Conservation (phyloP, 2,797 vertebrate genomes). For the Helostoma temminkii region DNA sequence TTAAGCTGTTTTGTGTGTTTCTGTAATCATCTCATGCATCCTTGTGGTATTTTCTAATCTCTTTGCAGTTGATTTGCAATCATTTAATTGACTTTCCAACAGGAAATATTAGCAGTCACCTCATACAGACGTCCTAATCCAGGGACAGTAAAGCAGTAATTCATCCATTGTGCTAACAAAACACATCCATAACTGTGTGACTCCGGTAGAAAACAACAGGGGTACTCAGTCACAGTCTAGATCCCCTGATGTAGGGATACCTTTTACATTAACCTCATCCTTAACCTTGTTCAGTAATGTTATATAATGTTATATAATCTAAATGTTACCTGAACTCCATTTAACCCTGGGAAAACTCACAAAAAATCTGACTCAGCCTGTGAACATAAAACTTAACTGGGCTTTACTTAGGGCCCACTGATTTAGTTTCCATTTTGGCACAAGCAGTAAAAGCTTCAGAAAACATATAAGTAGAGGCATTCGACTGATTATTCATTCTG, state of each 20-base stretch:
- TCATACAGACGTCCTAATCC: no score
- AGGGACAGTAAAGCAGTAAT: no score
- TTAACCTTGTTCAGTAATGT: background rate
- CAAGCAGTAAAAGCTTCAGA: slow-evolving; percentile 11
- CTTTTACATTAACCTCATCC: background rate
- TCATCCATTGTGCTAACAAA: no score
- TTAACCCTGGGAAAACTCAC: background rate
- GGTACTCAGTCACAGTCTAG: no score
- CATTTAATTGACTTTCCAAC: no score
- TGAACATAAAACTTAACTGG: slow-evolving; percentile 24
- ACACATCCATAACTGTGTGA: no score
- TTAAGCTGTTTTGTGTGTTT: no score
- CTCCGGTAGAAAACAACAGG: no score
- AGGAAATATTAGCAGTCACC: no score
- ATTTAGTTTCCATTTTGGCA: slow-evolving; percentile 30
- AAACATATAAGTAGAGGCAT: background rate
- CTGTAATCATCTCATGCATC: no score
- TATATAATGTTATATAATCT: background rate
- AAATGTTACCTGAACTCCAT: slow-evolving; percentile 21
- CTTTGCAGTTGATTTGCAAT: background rate
- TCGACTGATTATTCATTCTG: slow-evolving; percentile 4
- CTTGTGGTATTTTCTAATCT: background rate
- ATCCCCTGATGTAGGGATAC: no score
- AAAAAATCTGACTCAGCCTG: background rate
- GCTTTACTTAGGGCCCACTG: slow-evolving; percentile 5